These are phyloP conservation scores for Mobula birostris DNA, from an alignment of 2,113 vertebrate species.

Conservation along the genomic window DNA sequence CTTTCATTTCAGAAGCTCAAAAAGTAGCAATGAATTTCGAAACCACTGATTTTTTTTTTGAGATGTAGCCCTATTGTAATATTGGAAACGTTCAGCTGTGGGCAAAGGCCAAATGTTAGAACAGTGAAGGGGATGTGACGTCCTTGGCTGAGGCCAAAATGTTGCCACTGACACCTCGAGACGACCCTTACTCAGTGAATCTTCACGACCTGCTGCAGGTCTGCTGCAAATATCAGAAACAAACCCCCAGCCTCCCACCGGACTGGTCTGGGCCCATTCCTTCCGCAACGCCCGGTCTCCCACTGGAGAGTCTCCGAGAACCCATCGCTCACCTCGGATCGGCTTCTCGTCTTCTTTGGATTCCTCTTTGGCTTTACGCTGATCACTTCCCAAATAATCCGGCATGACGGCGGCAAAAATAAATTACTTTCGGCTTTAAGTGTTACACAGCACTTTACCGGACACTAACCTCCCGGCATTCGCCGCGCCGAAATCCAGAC, in stretches of 20 bases:
- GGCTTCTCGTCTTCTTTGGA: constrained; percentile 83
- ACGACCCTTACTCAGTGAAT: neutral
- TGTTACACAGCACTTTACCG: constrained; percentile 68
- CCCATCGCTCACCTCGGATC: constrained; percentile 67
- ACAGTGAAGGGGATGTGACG: neutral
- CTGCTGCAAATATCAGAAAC: no score
- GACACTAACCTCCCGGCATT: neutral
- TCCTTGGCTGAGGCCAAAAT: neutral
- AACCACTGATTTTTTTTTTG: neutral
- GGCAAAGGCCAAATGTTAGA: neutral
- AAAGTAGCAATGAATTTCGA: neutral
- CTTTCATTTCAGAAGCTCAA: neutral
- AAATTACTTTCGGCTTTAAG: neutral
- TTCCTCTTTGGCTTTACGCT: constrained; percentile 85
- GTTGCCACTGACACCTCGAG: neutral
- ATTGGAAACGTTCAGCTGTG: neutral
- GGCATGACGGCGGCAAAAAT: constrained; percentile 61
- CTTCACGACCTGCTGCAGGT: neutral
- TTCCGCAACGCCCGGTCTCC: neutral
- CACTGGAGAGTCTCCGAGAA: neutral
- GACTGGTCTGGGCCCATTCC: neutral
- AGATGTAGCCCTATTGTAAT: no score
- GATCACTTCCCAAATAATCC: constrained; percentile 84
- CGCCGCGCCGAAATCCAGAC: constrained; percentile 45
- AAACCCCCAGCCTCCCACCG: no score